phyloP scores from a whole-genome alignment of 2,888 invertebrate genomes.

The Melanostoma scalare region DNA sequence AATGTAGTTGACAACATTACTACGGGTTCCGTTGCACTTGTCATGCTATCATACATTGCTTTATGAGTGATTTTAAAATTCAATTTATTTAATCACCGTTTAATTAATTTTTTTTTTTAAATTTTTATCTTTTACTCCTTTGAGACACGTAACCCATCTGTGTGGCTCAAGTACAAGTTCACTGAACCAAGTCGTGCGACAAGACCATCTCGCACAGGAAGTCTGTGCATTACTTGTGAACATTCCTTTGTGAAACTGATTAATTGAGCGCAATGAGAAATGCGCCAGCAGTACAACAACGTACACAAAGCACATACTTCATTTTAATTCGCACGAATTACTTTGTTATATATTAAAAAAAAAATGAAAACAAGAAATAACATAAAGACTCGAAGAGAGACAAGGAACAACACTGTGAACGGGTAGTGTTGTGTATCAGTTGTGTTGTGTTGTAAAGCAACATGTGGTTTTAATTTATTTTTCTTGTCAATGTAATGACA shows the following conservation, averaged over 20 bases:
- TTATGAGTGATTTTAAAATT: background rate
- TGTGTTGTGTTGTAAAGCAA: conserved; percentile 24
- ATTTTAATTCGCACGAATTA: conserved; percentile 55
- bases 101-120: conserved; percentile 13
- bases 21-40: conserved; percentile 3
- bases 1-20: no score
- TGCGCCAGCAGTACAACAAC: conserved; percentile 27
- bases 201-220: conserved; percentile 53
- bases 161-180: conserved; percentile 38
- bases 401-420: background rate
- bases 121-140: background rate
- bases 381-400: background rate
- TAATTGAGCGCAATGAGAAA: conserved; percentile 61
- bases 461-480: conserved; percentile 53
- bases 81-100: conserved; percentile 5
- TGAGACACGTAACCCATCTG: conserved; percentile 31
- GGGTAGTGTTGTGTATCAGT: conserved; percentile 1
- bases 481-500: conserved; percentile 15
- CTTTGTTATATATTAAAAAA: conserved; percentile 17
- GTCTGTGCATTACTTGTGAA: conserved; percentile 40
- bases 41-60: background rate
- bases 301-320: conserved; percentile 13
- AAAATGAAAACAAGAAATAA: background rate
- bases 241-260: conserved; percentile 50
- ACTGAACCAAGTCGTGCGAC: conserved; percentile 54